A percentile compares a stretch with the other conserved stretches of the same genome.
These are phyloP conservation scores for Cyanistes caeruleus DNA, from an alignment of 2,113 vertebrate species.

Conservation along the genomic window DNA sequence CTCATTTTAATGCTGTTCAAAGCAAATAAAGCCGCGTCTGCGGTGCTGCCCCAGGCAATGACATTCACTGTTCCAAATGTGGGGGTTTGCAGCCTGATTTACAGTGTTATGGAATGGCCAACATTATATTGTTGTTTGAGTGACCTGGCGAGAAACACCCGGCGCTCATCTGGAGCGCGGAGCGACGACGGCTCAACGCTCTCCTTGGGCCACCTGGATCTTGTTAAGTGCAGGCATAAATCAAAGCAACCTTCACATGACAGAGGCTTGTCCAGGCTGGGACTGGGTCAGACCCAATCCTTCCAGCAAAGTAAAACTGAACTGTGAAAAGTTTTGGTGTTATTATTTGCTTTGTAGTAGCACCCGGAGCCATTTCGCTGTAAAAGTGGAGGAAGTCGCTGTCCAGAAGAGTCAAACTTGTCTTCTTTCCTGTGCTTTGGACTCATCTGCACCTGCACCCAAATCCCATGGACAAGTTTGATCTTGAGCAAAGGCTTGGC, in stretches of 20 bases:
- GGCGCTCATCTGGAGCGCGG: accelerated
- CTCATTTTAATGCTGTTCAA: slow-evolving; percentile 23
- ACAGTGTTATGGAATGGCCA: not conserved
- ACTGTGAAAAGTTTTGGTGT: not conserved
- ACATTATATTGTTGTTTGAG: not conserved
- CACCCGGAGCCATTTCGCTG: accelerated
- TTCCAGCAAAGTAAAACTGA: not conserved
- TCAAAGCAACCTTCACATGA: not conserved
- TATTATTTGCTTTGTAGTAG: not conserved
- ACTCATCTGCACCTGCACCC: not conserved
- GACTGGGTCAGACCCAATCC: not conserved
- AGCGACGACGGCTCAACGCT: accelerated
- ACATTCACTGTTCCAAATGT: not conserved
- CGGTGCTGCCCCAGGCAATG: not conserved
- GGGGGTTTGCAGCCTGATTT: not conserved
- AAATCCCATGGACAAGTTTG: not conserved
- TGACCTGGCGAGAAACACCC: not conserved
- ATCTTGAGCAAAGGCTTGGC: not conserved
- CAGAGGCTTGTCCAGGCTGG: not conserved
- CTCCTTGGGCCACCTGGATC: slow-evolving; percentile 14
- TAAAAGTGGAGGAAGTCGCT: not conserved
- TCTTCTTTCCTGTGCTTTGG: not conserved
- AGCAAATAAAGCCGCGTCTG: slow-evolving; percentile 17
- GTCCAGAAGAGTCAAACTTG: not conserved
- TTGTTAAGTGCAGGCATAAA: not conserved